Evolutionary conservation across 2,113 vertebrate species (phyloP).

Genomic region (Thymallus thymallus): DNA sequence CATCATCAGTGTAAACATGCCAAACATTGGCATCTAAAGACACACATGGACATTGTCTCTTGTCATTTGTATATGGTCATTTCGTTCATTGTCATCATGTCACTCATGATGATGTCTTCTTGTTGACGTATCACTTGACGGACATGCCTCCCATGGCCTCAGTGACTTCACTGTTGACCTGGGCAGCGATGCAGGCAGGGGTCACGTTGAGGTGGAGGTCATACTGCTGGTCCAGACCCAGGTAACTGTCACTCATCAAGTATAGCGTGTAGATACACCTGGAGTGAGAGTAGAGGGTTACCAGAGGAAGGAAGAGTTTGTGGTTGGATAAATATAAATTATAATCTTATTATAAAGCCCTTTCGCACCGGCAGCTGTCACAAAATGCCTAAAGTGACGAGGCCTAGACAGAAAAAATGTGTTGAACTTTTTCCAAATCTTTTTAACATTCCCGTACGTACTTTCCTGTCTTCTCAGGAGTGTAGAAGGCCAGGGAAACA

Average conservation of each 20-base stretch:
- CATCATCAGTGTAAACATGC: no score
- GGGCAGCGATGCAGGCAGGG: slow-evolving; percentile 68
- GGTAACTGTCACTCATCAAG: slow-evolving; percentile 96
- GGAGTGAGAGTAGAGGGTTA: slow-evolving; percentile 10
- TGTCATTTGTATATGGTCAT: no score
- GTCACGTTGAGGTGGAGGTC: slow-evolving; percentile 86
- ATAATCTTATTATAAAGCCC: no score
- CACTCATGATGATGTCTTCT: not conserved
- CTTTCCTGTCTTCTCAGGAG: slow-evolving; percentile 88
- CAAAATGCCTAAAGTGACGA: no score
- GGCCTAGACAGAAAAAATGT: no score
- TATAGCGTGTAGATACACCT: slow-evolving; percentile 96
- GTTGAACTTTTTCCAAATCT: not conserved
- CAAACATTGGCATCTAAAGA: no score
- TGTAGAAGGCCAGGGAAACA: slow-evolving; percentile 88
- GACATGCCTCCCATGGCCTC: slow-evolving; percentile 51
- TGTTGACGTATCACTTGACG: slow-evolving; percentile 52
- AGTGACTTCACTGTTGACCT: slow-evolving; percentile 73
- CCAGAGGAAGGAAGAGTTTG: not conserved
- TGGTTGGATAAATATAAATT: not conserved
- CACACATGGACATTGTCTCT: no score
- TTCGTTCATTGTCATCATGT: no score
- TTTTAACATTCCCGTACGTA: slow-evolving; percentile 61
- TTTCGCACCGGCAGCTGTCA: no score
- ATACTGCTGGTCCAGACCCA: slow-evolving; percentile 97